Evolutionary conservation across 2,113 vertebrate species (phyloP).

Genomic region (Kryptolebias marmoratus): DNA sequence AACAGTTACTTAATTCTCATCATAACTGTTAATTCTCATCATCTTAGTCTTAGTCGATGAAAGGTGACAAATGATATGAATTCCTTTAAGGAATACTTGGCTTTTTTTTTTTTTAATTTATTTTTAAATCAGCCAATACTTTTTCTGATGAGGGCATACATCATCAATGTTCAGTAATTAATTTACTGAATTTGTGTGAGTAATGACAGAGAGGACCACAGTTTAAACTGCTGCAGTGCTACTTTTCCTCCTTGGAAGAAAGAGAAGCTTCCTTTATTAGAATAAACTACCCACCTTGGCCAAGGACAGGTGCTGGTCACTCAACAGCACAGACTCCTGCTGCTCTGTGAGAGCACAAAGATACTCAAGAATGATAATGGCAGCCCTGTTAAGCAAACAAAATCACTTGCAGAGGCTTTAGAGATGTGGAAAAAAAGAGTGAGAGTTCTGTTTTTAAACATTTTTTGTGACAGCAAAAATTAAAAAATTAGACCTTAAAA

Average conservation of each 20-base stretch:
- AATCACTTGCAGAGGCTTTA: not conserved
- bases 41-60: too few relatives aligned
- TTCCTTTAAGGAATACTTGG: too few relatives aligned
- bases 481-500: constrained; percentile 1
- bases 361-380: not conserved
- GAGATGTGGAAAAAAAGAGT: not conserved
- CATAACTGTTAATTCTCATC: too few relatives aligned
- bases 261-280: not conserved
- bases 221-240: not conserved
- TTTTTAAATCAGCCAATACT: not conserved
- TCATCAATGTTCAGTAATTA: not conserved
- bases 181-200: not conserved
- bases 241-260: not conserved
- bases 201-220: not conserved
- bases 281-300: constrained; percentile 22
- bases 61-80: too few relatives aligned
- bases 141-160: not conserved
- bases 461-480: constrained; percentile 11
- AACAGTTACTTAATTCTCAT: too few relatives aligned
- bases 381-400: constrained; percentile 7
- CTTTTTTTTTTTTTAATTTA: not conserved
- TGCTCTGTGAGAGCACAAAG: constrained; percentile 25
- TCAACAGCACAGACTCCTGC: constrained; percentile 23
- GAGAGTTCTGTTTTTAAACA: constrained; percentile 13
- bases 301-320: constrained; percentile 38